Percentiles rank a stretch among this genome's conserved stretches.
Conservation (phyloP, 2,113 vertebrate genomes). For the Puntigrus tetrazona region DNA sequence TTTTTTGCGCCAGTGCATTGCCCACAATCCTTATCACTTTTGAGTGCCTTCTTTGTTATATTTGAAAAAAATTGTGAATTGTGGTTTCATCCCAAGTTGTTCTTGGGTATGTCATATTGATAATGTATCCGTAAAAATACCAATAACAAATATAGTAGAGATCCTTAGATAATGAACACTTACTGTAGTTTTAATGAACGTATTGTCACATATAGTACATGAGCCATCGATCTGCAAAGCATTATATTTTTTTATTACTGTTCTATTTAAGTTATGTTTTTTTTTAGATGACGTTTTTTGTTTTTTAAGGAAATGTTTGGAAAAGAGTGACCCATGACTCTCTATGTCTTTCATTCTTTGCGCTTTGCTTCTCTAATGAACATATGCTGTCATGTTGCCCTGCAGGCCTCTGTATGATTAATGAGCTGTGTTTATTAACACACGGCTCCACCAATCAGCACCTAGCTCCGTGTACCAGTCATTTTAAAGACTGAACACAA, state of each 20-base stretch:
- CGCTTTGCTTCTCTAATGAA: constrained; percentile 19
- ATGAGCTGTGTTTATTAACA: constrained; percentile 43
- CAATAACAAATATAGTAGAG: too few relatives aligned
- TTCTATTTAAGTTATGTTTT: background rate
- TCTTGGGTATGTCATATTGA: too few relatives aligned
- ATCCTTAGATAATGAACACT: too few relatives aligned
- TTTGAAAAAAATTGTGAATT: background rate
- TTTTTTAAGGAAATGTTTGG: background rate
- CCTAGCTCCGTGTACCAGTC: background rate
- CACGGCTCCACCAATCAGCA: constrained; percentile 21
- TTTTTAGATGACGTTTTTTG: background rate
- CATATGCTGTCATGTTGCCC: constrained; percentile 42
- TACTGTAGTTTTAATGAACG: too few relatives aligned
- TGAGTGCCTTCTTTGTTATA: background rate
- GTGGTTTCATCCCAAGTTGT: background rate
- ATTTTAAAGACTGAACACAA: constrained; percentile 16
- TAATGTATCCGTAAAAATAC: too few relatives aligned
- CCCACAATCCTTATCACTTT: background rate
- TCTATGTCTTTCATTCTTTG: constrained; percentile 1
- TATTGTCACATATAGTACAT: too few relatives aligned
- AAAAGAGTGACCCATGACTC: constrained; percentile 26
- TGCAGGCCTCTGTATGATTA: constrained; percentile 46
- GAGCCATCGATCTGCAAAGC: too few relatives aligned
- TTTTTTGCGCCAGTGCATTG: background rate
- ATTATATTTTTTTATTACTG: background rate